Conservation (phyloP, 2,797 vertebrate species). For the Saguinus oedipus region DNA sequence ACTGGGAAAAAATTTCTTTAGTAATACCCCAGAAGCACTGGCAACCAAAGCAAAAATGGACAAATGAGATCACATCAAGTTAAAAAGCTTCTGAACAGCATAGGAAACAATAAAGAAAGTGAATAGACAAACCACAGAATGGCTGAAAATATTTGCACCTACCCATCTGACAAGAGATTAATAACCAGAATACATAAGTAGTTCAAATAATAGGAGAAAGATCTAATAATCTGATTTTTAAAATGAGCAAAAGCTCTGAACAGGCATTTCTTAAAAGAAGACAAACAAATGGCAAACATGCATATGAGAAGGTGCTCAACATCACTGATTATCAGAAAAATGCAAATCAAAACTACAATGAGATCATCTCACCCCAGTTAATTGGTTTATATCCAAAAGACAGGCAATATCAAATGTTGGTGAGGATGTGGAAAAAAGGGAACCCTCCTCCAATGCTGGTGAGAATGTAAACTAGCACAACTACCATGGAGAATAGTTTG, state of each 20-base stretch:
- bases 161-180: not conserved
- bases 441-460: too few species aligned
- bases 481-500: too few species aligned
- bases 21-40: not conserved
- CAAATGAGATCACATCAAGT: not conserved
- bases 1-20: not conserved
- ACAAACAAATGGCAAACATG: too few species aligned
- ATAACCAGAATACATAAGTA: not conserved
- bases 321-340: too few species aligned
- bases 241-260: not conserved
- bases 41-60: not conserved
- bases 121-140: not conserved
- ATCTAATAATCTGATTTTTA: not conserved
- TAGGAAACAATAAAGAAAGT: not conserved
- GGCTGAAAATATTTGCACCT: not conserved
- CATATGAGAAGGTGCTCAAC: too few species aligned
- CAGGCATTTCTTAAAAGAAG: too few species aligned
- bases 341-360: too few species aligned
- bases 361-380: too few species aligned
- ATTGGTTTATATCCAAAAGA: too few species aligned
- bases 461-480: too few species aligned
- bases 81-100: not conserved
- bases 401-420: too few species aligned
- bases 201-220: not conserved
- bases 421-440: too few species aligned